Percentiles rank a stretch among this genome's conserved stretches.
phyloP scores from a whole-genome alignment of 1,140 invertebrate genomes.

The Anoplolepis gracilipes region DNA sequence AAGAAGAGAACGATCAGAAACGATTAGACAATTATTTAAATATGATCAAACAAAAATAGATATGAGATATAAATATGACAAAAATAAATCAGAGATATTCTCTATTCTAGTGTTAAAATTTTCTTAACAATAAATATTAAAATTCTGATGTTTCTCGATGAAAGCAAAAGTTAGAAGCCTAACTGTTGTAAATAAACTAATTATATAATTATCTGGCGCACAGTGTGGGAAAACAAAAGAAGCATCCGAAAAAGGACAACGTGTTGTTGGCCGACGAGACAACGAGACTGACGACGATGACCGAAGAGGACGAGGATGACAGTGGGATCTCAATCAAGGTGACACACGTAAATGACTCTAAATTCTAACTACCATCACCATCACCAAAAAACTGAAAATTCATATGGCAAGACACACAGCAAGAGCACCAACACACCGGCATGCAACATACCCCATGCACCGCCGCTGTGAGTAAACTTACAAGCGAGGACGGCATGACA shows the following conservation, averaged over 20 bases:
- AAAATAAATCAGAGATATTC: neutral
- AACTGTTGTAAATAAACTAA: neutral
- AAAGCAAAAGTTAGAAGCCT: neutral
- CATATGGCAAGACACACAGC: slow-evolving; percentile 79
- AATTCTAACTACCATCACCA: slow-evolving; percentile 82
- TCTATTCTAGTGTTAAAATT: neutral
- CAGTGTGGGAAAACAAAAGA: slow-evolving; percentile 82
- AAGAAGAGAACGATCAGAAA: too few species aligned
- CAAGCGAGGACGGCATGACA: slow-evolving; percentile 65
- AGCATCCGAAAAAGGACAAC: slow-evolving; percentile 81
- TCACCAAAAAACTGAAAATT: slow-evolving; percentile 69
- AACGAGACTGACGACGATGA: slow-evolving; percentile 84
- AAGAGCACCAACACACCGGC: slow-evolving; percentile 83
- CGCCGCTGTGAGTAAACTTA: slow-evolving; percentile 81
- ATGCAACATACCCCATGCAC: slow-evolving; percentile 81
- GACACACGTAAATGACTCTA: slow-evolving; percentile 84
- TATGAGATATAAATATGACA: neutral
- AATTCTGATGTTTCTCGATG: neutral
- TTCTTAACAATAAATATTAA: neutral
- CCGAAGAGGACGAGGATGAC: slow-evolving; percentile 87
- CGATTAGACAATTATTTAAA: neutral
- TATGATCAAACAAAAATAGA: neutral
- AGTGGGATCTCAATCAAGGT: slow-evolving; percentile 88
- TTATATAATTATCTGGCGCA: slow-evolving; percentile 1
- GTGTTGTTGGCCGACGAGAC: slow-evolving; percentile 80